Base-by-base conservation (phyloP, 2,888 invertebrate genomes). In the Lycaena phlaeas region DNA sequence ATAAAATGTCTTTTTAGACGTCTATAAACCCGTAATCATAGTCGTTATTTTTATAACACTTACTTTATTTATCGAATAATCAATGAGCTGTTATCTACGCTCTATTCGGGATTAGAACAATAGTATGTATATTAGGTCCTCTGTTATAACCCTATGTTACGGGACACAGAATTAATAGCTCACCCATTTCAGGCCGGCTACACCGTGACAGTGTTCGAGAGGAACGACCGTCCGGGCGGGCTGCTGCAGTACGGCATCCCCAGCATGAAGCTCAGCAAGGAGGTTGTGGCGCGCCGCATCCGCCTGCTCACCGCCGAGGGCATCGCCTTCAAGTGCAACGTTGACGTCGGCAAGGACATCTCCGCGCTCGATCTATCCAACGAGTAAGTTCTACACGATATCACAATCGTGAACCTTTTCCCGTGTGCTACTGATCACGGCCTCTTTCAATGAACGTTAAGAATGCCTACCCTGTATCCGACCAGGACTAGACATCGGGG, bases 181-280 rank as follows among this genome's bases (percentile, higher is more conserved):
- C 5, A 9, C 7, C 9, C 9, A 2, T 10, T 11, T 15, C 68
- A 92, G 89, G 96, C 94, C 30, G 98, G 98, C 0, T 98, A 99
- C 84, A 81, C 84, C n/a, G 96, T 98, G 1, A 97, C 96, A 0
- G 97, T 99, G 27, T 98, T 93, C 77, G 99, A 99, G 70, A 89
- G 98, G 42, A 98, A 98, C 76, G 97, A 98, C 76, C 89, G 96
- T 6, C 86, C 96, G 2, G 98, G 98, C 42, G 99, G 99, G 0
- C 86, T 99, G 14, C 85, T 99, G 36, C 95, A 97, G 64, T 99
- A 99, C 74, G 99, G 99, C 43, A 99, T 99, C 67, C 99, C 99
- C 10, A 96, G 96, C 4, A 99, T 99, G 98, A 99, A 99, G 81
- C 86, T 99, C 6, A 92, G 95, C 62, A 99, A 98, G 76, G 89